Conservation (phyloP, 2,113 vertebrate species). For the Hippocampus zosterae region DNA sequence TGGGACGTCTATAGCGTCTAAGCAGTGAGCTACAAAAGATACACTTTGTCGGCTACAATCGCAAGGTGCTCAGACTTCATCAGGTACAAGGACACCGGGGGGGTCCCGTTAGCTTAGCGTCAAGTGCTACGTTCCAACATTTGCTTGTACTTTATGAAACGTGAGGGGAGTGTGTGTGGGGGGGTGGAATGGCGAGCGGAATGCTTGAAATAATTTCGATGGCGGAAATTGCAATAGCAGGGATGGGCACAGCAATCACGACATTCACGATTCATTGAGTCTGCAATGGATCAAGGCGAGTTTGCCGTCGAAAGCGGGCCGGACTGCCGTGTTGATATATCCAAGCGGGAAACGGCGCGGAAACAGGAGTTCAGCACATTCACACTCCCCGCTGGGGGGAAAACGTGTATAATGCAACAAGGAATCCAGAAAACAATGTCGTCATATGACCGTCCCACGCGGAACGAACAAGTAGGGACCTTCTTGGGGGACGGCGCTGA, state of each 20-base stretch:
- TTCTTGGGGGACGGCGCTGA: no score
- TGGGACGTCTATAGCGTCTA: not conserved
- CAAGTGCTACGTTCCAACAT: not conserved
- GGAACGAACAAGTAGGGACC: no score
- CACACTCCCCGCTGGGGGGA: no score
- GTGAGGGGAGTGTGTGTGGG: no score
- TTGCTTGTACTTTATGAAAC: not conserved
- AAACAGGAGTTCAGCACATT: no score
- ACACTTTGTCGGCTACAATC: constrained; percentile 30
- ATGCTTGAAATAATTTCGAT: not conserved
- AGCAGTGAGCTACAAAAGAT: constrained; percentile 26
- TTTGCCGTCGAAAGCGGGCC: no score
- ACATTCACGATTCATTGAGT: not conserved
- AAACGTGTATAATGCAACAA: no score
- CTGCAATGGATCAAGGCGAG: no score
- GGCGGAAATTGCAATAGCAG: not conserved
- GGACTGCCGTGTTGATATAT: no score
- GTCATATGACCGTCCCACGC: no score
- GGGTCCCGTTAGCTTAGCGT: constrained; percentile 4
- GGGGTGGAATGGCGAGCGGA: not conserved
- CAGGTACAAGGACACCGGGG: constrained; percentile 35
- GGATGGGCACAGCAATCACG: not conserved
- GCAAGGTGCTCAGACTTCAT: constrained; percentile 45
- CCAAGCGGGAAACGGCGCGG: no score
- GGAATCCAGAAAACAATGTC: no score